Base-by-base conservation (phyloP, 2,888 invertebrate genomes). In the Eueremaeus valkanovi region DNA sequence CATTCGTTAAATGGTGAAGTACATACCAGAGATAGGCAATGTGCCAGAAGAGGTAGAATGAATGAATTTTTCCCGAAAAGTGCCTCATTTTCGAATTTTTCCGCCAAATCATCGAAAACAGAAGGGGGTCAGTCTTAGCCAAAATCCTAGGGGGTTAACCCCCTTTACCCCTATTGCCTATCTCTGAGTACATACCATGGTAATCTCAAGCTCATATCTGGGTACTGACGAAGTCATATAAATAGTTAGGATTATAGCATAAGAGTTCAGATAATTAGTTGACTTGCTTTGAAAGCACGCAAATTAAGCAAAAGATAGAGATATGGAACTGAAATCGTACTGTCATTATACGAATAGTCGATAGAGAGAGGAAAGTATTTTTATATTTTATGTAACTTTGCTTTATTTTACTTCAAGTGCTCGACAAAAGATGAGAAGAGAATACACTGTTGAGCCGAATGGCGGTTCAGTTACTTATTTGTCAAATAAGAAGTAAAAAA, bases 251-350 rank as follows among this genome's bases (percentile, higher is more conserved):
- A 42, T 68, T 68, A 40, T 36, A 24, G 42, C 33, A 40, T 36
- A 68, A 63, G 18, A 29, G 63, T 33, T n/a, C 13, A 5, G n/a
- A 68, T 68, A 68, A 68, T 68, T 68, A 68, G 68, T 68, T 24
- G 40, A 68, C 11, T 68, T 11, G n/a, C 68, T 40, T 18, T 68
- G 42, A 42, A 68, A 42, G 68, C 68, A 68, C 68, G 68, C 68
- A 68, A 68, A 68, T 68, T 42, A 42, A 68, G 42, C 18, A 8
- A 33, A 63, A 63, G 33, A 63, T 63, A 33, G 55, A 63, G 33
- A 33, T 36, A 63, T 33, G 33, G n/a, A 63, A 36, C 21, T 63
- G 16, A 31, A 33, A 27, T 55, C 11, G 24, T 45, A 45, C 3
- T 55, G 27, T 27, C 55, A 27, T 55, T 55, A 27, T 27, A 24